Percentiles rank a stretch among this genome's conserved stretches.
These are phyloP conservation scores for Corynorhinus townsendii DNA, from an alignment of 2,113 vertebrate species.

Conservation along the genomic window DNA sequence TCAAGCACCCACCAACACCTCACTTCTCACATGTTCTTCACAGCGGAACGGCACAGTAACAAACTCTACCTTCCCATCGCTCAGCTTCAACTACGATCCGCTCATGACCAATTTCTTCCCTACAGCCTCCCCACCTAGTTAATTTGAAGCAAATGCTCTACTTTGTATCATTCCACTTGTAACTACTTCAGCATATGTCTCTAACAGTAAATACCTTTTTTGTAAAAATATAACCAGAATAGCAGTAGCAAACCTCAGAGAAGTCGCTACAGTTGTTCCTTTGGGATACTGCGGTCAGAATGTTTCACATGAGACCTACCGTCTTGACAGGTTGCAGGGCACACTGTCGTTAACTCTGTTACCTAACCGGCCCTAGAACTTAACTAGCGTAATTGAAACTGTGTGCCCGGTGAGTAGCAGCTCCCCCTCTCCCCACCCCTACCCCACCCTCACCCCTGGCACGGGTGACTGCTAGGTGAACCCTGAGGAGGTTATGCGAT, in stretches of 20 bases:
- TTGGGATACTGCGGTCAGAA: neutral
- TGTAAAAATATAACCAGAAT: neutral
- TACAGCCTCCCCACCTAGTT: neutral
- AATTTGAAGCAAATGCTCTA: neutral
- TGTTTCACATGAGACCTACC: neutral
- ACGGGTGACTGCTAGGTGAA: too few species aligned
- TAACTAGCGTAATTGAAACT: neutral
- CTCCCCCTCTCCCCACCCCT: too few species aligned
- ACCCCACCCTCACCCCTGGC: neutral
- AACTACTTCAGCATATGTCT: neutral
- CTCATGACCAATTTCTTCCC: neutral
- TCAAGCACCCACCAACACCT: neutral
- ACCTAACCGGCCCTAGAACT: neutral
- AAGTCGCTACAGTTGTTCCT: neutral
- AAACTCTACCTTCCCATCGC: neutral
- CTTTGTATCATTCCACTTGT: neutral
- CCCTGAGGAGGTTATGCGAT: too few species aligned
- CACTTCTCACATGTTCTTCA: neutral
- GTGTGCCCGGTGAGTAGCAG: neutral
- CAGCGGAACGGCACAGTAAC: neutral
- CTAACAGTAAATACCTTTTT: neutral
- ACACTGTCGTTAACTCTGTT: neutral
- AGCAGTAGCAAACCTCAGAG: neutral
- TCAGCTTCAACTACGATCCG: neutral
- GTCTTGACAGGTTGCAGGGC: neutral